phyloP scores from a whole-genome alignment of 2,797 vertebrate species.

The Antennarius maculatus region DNA sequence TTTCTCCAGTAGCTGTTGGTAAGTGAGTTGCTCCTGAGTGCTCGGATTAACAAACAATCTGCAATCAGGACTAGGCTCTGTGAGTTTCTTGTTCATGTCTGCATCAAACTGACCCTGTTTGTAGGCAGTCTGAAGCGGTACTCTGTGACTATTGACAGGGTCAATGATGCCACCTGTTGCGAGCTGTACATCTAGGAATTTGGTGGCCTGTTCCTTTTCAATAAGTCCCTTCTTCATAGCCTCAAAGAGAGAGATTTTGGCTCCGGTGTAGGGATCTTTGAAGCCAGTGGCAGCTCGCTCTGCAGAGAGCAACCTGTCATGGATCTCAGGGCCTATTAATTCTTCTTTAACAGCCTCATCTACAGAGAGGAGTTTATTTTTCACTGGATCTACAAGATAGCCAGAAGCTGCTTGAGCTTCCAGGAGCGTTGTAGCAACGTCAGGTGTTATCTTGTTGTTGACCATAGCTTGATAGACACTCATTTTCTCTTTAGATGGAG shows the following conservation, averaged over 20 bases:
- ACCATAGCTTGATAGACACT: conserved; percentile 91
- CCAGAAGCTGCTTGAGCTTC: conserved; percentile 89
- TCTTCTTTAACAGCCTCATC: conserved; percentile 83
- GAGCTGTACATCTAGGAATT: conserved; percentile 84
- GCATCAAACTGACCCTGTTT: conserved; percentile 84
- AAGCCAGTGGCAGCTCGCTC: conserved; percentile 86
- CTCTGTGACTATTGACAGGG: conserved; percentile 83
- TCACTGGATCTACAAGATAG: conserved; percentile 81
- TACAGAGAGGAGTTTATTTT: conserved; percentile 82
- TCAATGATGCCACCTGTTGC: conserved; percentile 87
- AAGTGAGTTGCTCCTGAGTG: conserved; percentile 82
- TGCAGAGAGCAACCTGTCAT: conserved; percentile 82
- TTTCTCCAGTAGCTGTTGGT: conserved; percentile 77
- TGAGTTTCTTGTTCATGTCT: conserved; percentile 81
- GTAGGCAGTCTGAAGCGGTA: conserved; percentile 82
- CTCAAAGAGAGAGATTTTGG: conserved; percentile 82
- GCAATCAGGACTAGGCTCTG: conserved; percentile 76
- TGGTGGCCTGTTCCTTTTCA: conserved; percentile 80
- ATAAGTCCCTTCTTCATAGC: conserved; percentile 86
- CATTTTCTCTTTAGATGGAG: conserved; percentile 89
- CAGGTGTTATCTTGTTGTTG: conserved; percentile 82
- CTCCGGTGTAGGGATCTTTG: conserved; percentile 84
- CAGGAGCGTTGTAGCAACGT: conserved; percentile 80
- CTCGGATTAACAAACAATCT: conserved; percentile 84
- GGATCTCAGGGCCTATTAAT: conserved; percentile 85